Percentiles rank a stretch among this genome's conserved stretches.
Conservation (phyloP, 2,888 invertebrate species). For the Perizoma affinitatum region DNA sequence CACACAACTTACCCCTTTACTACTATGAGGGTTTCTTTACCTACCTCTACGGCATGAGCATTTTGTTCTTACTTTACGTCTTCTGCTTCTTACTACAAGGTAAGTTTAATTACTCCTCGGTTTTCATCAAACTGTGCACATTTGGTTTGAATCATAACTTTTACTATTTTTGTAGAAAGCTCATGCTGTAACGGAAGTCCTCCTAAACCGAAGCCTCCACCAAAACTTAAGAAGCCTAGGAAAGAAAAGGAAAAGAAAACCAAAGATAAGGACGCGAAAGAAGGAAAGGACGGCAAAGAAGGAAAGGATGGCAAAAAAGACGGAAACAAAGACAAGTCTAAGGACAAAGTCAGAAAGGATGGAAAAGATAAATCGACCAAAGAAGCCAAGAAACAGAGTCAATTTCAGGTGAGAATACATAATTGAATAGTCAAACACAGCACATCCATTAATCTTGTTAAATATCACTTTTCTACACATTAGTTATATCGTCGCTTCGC, state of each 20-base stretch:
- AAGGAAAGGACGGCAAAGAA: conserved; percentile 75
- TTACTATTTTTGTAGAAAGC: conserved; percentile 84
- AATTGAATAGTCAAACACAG: conserved; percentile 56
- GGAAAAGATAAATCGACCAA: conserved; percentile 85
- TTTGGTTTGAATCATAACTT: neutral
- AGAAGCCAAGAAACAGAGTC: conserved; percentile 86
- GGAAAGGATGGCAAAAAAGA: conserved; percentile 83
- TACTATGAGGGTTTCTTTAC: conserved; percentile 98
- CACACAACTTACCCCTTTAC: conserved; percentile 94
- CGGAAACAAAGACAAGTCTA: conserved; percentile 84
- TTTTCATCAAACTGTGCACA: neutral
- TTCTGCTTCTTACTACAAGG: conserved; percentile 96
- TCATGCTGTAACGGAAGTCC: conserved; percentile 91
- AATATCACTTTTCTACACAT: conserved; percentile 52
- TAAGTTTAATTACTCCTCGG: conserved; percentile 57
- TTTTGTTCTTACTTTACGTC: conserved; percentile 95
- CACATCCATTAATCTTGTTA: conserved; percentile 75
- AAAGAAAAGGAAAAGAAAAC: conserved; percentile 86
- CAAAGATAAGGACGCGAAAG: conserved; percentile 85
- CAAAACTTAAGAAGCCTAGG: conserved; percentile 88
- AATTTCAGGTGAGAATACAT: conserved; percentile 85
- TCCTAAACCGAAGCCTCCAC: conserved; percentile 86
- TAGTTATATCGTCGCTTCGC: conserved; percentile 60
- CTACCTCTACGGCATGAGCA: conserved; percentile 96
- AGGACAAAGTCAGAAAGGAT: conserved; percentile 84